Percentiles rank a stretch among this genome's conserved stretches.
Evolutionary conservation across 92 coral and sea anemone genomes (phyloP).

Genomic region (Muricea muricata): DNA sequence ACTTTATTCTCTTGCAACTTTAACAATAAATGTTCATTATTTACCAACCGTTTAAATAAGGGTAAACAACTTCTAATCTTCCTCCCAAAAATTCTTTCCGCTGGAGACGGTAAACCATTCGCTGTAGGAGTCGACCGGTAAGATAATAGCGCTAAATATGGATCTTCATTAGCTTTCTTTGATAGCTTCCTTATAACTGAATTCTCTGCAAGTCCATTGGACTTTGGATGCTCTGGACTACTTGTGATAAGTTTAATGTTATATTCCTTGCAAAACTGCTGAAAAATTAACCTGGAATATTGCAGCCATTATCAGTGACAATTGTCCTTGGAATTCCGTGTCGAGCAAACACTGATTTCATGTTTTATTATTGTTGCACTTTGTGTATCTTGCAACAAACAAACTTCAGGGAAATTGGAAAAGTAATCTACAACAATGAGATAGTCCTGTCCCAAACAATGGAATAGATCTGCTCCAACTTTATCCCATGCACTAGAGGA

Average conservation of each 20-base stretch:
- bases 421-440: background rate
- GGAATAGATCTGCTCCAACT: constrained; percentile 4
- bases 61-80: constrained; percentile 4
- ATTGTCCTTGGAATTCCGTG: background rate
- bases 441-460: constrained; percentile 11
- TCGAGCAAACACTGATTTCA: constrained; percentile 6
- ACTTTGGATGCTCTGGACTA: constrained; percentile 12
- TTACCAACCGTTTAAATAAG: background rate
- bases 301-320: background rate
- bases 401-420: background rate
- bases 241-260: background rate
- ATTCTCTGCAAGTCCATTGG: constrained; percentile 19
- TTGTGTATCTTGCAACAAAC: background rate
- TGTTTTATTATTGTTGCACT: background rate
- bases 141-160: background rate
- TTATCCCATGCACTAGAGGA: constrained; percentile 1
- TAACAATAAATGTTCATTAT: background rate
- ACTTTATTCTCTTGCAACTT: background rate
- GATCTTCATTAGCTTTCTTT: background rate
- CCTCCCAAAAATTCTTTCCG: constrained; percentile 1
- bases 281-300: background rate
- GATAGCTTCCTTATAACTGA: background rate
- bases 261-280: background rate
- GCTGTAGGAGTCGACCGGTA: background rate
- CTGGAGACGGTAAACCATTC: constrained; percentile 4